Evolutionary conservation across 1,140 invertebrate genomes (phyloP).

Genomic region (Micrasema minimum): DNA sequence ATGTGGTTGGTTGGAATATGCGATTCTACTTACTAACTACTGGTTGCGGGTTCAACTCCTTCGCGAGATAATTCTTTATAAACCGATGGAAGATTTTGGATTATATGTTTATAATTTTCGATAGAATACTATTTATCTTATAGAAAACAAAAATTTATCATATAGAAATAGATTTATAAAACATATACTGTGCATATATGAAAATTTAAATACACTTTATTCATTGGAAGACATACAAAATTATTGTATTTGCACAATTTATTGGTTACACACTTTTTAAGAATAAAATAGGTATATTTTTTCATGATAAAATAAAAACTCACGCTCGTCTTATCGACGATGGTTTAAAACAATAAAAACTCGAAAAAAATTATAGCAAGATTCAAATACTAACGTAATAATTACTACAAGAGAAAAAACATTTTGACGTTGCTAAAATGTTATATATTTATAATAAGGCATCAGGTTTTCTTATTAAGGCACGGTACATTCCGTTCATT

Average conservation of each 20-base stretch:
- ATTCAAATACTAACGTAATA: constrained; percentile 7
- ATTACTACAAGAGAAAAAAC: constrained; percentile 10
- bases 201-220: constrained; percentile 39
- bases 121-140: constrained; percentile 42
- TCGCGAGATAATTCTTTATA: constrained; percentile 24
- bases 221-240: constrained; percentile 46
- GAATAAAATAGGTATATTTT: too few species aligned
- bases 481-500: constrained; percentile 36
- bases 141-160: constrained; percentile 16
- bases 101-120: constrained; percentile 37
- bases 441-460: constrained; percentile 11
- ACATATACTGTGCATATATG: constrained; percentile 25
- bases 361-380: constrained; percentile 11
- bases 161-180: constrained; percentile 44
- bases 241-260: constrained; percentile 41
- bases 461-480: constrained; percentile 38
- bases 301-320: constrained; percentile 14
- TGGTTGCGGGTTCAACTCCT: background rate
- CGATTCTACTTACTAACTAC: background rate
- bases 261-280: background rate
- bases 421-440: constrained; percentile 4
- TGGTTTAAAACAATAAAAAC: constrained; percentile 6
- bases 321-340: background rate
- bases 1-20: constrained; percentile 18
- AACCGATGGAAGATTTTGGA: constrained; percentile 45